A percentile compares a stretch with the other conserved stretches of the same genome.
phyloP scores from a whole-genome alignment of 2,888 invertebrate species.

The Pandemis cinnamomeana region DNA sequence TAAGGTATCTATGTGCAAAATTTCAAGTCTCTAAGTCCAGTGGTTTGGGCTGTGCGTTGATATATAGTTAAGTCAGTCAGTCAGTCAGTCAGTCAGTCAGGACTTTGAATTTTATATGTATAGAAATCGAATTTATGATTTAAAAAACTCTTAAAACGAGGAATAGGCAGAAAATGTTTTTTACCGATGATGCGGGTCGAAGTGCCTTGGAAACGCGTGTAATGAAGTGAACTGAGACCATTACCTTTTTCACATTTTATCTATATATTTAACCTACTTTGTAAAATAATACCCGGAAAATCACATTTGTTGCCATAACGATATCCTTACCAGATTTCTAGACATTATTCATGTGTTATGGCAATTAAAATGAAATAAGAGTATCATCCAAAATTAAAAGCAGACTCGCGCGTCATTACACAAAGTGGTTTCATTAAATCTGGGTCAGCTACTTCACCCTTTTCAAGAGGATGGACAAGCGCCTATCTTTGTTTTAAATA shows the following conservation, averaged over 20 bases:
- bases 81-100: too few relatives aligned
- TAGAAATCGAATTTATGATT: neutral
- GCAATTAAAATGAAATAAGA: conserved; percentile 9
- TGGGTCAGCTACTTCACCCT: conserved; percentile 5
- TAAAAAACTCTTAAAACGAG: neutral
- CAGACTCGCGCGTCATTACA: conserved; percentile 2
- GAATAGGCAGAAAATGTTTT: neutral
- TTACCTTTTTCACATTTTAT: neutral
- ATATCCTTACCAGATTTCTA: neutral
- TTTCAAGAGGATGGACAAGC: conserved; percentile 1
- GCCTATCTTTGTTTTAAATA: neutral
- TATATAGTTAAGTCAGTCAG: too few relatives aligned
- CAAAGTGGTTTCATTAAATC: conserved; percentile 5
- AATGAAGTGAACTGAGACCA: neutral
- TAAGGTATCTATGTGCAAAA: too few relatives aligned
- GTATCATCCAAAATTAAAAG: neutral
- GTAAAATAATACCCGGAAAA: neutral
- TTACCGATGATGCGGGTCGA: neutral
- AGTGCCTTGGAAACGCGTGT: neutral
- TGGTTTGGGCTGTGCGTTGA: too few relatives aligned
- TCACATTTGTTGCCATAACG: neutral
- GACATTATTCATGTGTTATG: neutral
- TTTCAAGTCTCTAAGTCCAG: too few relatives aligned
- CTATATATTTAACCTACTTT: neutral
- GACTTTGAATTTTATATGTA: too few relatives aligned